Evolutionary conservation across 2,888 invertebrate species (phyloP), one percentile per base, ranked within the genome.

Genomic region (Elegia similella): DNA sequence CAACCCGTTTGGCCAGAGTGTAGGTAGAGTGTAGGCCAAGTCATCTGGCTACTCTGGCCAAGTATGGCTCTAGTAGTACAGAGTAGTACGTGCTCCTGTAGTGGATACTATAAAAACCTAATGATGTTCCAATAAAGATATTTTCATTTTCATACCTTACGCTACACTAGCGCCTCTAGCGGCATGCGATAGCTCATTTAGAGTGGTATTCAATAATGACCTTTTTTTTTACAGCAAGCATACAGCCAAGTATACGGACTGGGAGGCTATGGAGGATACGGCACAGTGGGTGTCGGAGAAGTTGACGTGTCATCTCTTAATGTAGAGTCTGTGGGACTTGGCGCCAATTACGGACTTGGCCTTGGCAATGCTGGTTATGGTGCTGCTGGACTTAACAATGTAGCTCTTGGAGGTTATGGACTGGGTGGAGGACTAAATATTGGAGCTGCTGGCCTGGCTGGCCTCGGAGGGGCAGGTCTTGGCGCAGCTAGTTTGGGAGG

Each of bases 241-340:
- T 55, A 46, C 38, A 47, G 55, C 42, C 55, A 55, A 46, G 17
- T 44, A 3, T 55, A 50, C 17, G 50, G 34, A 17, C 34, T 50
- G 10, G 50, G 34, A 12, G 17, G 55, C 5, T 48, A 55, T 29
- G 46, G 55, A 12, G n/a, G 30, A 29, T 46, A 46, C 46, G 46
- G 46, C 6, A n/a, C 46, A 10, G 12, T 46, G 6, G 44, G 44
- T 6, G 50, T 50, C n/a, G 50, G 50, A 0, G 50, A 50, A 50
- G 50, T 50, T 2, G 50, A 50, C 50, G 50, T 50, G 12, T 50
- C 50, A 7, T 17, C 50, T 6, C 16, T 50, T 1, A 50, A 34
- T 16, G 34, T 34, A 6, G 34, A 34, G 17, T 16, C 50, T 17
- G 8, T 15, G 1, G 50, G 50, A 10, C 34, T 50, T 8, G 50